phyloP scores from a whole-genome alignment of 2,113 vertebrate species.

The Chiloscyllium plagiosum region DNA sequence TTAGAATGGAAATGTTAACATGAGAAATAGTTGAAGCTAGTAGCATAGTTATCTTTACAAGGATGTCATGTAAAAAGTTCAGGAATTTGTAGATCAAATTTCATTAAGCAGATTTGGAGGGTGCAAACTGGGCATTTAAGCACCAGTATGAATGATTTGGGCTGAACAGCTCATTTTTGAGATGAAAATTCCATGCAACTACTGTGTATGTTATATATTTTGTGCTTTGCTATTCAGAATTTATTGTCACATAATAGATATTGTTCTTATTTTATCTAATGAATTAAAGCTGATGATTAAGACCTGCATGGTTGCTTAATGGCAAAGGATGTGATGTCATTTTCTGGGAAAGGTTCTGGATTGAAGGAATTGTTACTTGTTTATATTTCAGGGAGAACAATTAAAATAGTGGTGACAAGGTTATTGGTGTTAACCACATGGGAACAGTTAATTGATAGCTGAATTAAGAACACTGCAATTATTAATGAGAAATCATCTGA shows the following conservation, averaged over 20 bases:
- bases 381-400: neutral
- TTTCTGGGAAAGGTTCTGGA: neutral
- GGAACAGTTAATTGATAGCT: neutral
- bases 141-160: neutral
- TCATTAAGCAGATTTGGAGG: neutral
- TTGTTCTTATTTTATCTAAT: neutral
- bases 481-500: neutral
- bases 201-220: neutral
- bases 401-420: neutral
- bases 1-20: neutral
- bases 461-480: neutral
- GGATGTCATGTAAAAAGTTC: neutral
- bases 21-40: neutral
- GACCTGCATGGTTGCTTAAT: neutral
- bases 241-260: neutral
- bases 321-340: neutral
- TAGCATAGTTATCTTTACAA: neutral
- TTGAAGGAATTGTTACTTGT: neutral
- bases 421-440: neutral
- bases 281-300: neutral
- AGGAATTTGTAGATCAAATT: neutral
- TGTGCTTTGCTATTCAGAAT: neutral
- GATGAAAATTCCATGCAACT: neutral
- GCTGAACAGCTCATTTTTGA: neutral
- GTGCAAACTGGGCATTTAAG: neutral